A percentile compares a stretch with the other conserved stretches of the same genome.
Evolutionary conservation across 2,797 vertebrate genomes (phyloP).

Genomic region (Gobionotothen gibberifrons): DNA sequence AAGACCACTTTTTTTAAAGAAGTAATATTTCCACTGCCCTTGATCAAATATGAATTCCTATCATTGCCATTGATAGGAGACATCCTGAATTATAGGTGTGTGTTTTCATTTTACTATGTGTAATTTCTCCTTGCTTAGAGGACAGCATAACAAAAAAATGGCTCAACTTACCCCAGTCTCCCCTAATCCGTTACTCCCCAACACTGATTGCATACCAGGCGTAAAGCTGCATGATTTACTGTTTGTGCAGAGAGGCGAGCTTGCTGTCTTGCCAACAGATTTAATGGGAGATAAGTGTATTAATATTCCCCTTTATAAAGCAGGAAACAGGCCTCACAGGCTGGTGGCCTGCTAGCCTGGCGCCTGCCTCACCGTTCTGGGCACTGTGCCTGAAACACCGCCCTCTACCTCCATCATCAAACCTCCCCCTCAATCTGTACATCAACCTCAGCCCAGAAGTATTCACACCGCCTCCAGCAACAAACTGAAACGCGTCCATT

Average conservation of each 20-base stretch:
- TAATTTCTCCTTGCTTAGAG: too few species aligned
- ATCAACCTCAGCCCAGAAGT: constrained; percentile 40
- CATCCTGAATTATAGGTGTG: too few species aligned
- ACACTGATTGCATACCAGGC: not conserved
- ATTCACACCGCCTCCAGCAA: constrained; percentile 32
- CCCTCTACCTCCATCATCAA: constrained; percentile 42
- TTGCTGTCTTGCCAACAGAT: constrained; percentile 84
- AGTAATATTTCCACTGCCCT: too few species aligned
- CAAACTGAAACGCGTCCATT: not conserved
- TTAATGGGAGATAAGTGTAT: constrained; percentile 87
- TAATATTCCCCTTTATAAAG: constrained; percentile 92
- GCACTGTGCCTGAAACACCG: constrained; percentile 76
- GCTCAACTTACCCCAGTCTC: too few species aligned
- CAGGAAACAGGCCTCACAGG: constrained; percentile 88
- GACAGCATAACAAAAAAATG: too few species aligned
- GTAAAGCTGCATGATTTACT: constrained; percentile 19
- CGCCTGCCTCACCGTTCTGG: constrained; percentile 77
- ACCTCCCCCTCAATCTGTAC: constrained; percentile 25
- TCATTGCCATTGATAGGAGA: too few species aligned
- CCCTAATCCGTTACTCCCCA: too few species aligned
- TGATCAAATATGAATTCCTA: too few species aligned
- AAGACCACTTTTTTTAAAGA: too few species aligned
- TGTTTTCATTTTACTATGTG: too few species aligned
- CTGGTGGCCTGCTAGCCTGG: constrained; percentile 81
- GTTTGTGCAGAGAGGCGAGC: constrained; percentile 65